Base-by-base conservation (phyloP, 2,888 invertebrate species). In the Orchestes rusci region DNA sequence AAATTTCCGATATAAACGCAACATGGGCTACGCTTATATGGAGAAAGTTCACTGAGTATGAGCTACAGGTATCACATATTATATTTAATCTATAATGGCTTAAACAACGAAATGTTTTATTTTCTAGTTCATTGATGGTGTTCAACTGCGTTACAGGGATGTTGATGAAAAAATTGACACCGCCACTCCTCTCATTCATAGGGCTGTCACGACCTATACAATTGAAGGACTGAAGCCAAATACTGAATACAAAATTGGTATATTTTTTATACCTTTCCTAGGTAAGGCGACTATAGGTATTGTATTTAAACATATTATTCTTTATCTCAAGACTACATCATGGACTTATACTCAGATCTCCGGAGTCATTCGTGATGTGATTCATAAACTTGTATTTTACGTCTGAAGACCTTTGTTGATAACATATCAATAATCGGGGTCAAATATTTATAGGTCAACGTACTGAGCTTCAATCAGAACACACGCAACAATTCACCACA, bases 131-230 rank as follows among this genome's bases (percentile, higher is more conserved):
- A 86, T 92, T 43, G 92, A 93, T 60, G 92, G 90, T 1, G 81
- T 92, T 31, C 91, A 91, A 68, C 70, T 93, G 54, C 79, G 89
- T 55, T 92, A 85, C 65, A 86, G 87, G 58, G 85, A 87, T 61
- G 75, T 82, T 5, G 84, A 84, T 43, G 84, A 83, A 23, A 86
- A 85, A 59, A 82, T 89, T 46, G 92, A 87, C 66, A 82, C 82
- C 17, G 86, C 86, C 50, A 87, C 91, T 0, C 87, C 90, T 16
- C 66, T 92, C 16, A 81, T 93, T 20, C 92, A 93, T 63, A 77
- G 80, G 56, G 84, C 89, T 5, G 79, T 90, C 0, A 85, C 84
- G 0, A 76, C 77, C 36, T 89, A 85, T 51, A 80, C 80, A 15
- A 74, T 93, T 42, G 82, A 82, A 56, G 85, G 85, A 54, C 70